These are phyloP conservation scores for Phataginus tetradactyla DNA, from an alignment of 2,797 vertebrate species.

Conservation along the genomic window DNA sequence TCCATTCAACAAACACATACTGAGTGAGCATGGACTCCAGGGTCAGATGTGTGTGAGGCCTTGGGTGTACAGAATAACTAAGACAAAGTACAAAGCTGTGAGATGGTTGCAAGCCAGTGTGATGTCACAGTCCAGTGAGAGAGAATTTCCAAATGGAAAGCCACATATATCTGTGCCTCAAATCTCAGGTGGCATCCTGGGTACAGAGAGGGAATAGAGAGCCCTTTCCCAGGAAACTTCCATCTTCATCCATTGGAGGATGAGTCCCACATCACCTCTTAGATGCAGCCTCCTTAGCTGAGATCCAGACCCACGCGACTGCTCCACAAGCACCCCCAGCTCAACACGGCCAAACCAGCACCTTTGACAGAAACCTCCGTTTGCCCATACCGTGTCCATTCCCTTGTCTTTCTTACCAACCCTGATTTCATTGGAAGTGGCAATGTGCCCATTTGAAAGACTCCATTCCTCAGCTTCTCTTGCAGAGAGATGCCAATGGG, in stretches of 20 bases:
- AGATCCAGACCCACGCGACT: not conserved
- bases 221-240: not conserved
- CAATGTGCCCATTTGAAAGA: not conserved
- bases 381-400: not conserved
- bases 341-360: not conserved
- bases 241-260: not conserved
- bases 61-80: not conserved
- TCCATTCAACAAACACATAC: not conserved
- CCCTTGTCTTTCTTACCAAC: not conserved
- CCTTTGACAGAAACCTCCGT: not conserved
- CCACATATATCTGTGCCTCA: not conserved
- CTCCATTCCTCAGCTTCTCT: not conserved
- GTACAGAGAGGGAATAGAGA: too few relatives aligned
- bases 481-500: not conserved
- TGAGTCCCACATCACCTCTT: too few relatives aligned
- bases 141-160: not conserved
- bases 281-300: not conserved
- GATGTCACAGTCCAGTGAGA: not conserved
- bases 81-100: not conserved
- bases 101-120: too few relatives aligned
- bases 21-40: not conserved
- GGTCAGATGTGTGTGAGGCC: not conserved
- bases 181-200: not conserved
- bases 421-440: not conserved
- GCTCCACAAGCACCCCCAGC: not conserved